Base-by-base conservation (phyloP, 2,797 vertebrate genomes). In the Danio tinwini region DNA sequence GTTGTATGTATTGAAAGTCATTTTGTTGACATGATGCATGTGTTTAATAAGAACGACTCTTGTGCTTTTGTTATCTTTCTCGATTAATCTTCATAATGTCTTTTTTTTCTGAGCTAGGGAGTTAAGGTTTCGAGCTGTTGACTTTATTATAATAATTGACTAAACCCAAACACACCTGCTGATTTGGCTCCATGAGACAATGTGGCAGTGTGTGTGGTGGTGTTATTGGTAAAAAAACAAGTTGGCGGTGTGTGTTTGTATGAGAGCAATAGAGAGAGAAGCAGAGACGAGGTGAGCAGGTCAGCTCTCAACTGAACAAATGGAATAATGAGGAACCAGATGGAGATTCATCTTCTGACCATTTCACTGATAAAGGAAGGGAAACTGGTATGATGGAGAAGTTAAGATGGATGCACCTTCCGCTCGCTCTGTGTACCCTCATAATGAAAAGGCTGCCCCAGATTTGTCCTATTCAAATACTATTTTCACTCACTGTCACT, bases 371-470 rank as follows among this genome's bases (percentile, higher is more conserved):
- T 79, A 69, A 79, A 75, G 40, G 42, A 69, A 72, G 37, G 44
- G 72, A 67, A 71, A 74, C 9, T 50, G 40, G n/a, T 74, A 29
- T 75, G 73, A 76, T 67, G 40, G 50, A 69, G 52, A 67, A 71
- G 55, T 49, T 37, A 80, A 76, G 53, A 81, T 83, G 56, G 74
- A 75, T 77, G 39, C 81, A n/a, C 52, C 10, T 44, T 76, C 59
- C 74, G 11, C 29, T 29, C 4, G 42, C 53, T 52, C 50, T 39
- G 47, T 75, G 44, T 47, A 52, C 58, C 74, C 58, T 59, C 59
- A 78, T 82, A 73, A 82, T 80, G 65, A 85, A 80, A 62, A 62
- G 61, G 78, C 74, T 84, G 83, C 70, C 78, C 71, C 78, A 79
- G 71, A 86, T 83, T 83, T 78, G 61, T 55, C 53, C 53, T 63